Conservation (phyloP, 2,888 invertebrate species). For the Sialis fuliginosa region DNA sequence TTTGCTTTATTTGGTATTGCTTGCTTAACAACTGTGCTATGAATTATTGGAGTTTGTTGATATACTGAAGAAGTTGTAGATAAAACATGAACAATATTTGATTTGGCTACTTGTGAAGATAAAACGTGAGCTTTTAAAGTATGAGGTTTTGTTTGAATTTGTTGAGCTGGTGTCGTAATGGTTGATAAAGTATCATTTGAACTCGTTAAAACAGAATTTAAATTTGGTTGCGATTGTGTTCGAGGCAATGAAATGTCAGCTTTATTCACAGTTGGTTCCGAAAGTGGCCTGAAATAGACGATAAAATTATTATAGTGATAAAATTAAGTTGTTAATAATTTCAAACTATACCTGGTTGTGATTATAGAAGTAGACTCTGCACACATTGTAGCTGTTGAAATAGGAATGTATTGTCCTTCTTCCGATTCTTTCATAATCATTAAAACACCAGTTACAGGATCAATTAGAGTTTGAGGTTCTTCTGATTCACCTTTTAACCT, state of each 20-base stretch:
- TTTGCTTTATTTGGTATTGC: neutral
- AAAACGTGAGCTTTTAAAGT: constrained; percentile 44
- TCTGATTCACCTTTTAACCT: constrained; percentile 23
- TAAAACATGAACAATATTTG: constrained; percentile 16
- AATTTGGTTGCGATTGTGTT: constrained; percentile 8
- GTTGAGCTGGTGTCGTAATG: constrained; percentile 6
- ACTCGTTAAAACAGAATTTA: neutral
- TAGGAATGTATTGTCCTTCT: constrained; percentile 47
- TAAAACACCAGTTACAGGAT: constrained; percentile 55
- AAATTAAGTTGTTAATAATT: neutral
- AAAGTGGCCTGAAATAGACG: neutral
- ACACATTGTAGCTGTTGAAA: constrained; percentile 18
- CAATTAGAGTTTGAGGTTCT: constrained; percentile 49
- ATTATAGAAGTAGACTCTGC: neutral
- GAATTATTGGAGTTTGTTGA: constrained; percentile 6
- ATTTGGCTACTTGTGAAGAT: constrained; percentile 28
- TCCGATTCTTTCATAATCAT: constrained; percentile 53
- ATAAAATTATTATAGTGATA: neutral
- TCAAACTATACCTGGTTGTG: neutral
- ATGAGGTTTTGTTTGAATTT: constrained; percentile 28
- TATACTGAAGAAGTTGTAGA: constrained; percentile 7
- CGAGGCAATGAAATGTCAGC: constrained; percentile 7
- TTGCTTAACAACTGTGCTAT: neutral
- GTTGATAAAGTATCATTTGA: neutral
- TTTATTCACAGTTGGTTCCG: constrained; percentile 8